Base-by-base conservation (phyloP, 2,888 invertebrate genomes). In the Buathra laborator region DNA sequence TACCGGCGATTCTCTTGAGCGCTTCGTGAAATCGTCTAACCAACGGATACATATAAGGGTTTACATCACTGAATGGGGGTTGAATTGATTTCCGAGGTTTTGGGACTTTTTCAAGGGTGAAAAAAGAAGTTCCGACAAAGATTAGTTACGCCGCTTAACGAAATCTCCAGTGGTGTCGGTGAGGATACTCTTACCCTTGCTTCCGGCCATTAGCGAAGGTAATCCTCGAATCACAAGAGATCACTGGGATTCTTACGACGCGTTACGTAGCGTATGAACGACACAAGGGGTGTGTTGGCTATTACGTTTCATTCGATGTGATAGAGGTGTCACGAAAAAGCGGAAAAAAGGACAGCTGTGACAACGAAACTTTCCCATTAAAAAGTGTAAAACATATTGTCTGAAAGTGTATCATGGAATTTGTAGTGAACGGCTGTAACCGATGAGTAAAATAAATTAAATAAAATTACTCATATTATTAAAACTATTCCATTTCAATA, bases 101-200 rank as follows among this genome's bases (percentile, higher is more conserved):
- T n/a, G 14, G 32, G 53, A 46, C 14, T 62, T 76, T 68, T 37
- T 77, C 64, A 51, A 77, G 86, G 86, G 85, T 76, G 83, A 83
- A 83, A 62, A 59, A 59, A 59, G 48, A 56, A 29, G 7, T 62
- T 44, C 37, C 62, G 37, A 56, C 51, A 48, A 59, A 83, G 59
- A 87, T 88, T 86, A 77, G 88, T 87, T 82, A 87, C 87, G 88
- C 79, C 81, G 86, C 86, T 88, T 86, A 86, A 67, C 71, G 59
- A 68, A 76, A 81, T 67, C 72, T 75, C 37, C 76, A n/a, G 64
- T 67, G 76, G 37, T 81, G 74, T 48, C 78, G 53, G 43, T 44
- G 77, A 29, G 62, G 56, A 44, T 32, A 44, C 56, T 62, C 1
- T 86, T 79, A 80, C 83, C 79, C 77, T 84, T 77, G 78, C 70